phyloP scores from a whole-genome alignment of 2,797 vertebrate genomes.

The Ceryle rudis region DNA sequence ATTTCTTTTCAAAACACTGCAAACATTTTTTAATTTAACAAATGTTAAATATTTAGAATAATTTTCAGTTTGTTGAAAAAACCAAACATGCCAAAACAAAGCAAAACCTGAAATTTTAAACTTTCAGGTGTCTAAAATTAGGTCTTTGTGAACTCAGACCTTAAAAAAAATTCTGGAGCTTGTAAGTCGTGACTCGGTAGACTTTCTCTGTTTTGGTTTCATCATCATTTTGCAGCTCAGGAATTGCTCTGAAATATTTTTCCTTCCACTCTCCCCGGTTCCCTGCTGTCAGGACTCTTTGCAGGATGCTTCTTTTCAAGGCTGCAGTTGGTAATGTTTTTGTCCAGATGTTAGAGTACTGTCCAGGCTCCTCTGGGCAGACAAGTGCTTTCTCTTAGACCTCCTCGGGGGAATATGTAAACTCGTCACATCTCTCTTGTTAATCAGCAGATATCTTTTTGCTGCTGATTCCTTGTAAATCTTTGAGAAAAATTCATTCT shows the following conservation, averaged over 20 bases:
- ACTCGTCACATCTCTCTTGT: background rate
- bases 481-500: background rate
- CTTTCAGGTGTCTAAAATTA: background rate
- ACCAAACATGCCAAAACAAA: background rate
- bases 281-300: background rate
- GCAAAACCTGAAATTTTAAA: background rate
- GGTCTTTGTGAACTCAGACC: background rate
- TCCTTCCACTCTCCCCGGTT: background rate
- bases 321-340: background rate
- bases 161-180: background rate
- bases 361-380: background rate
- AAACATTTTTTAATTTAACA: background rate
- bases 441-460: background rate
- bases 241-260: background rate
- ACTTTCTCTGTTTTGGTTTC: background rate
- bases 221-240: background rate
- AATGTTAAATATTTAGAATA: background rate
- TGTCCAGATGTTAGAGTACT: background rate
- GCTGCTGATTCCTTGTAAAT: background rate
- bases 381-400: background rate
- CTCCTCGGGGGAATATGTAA: accelerated
- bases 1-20: background rate
- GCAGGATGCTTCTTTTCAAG: background rate
- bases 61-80: background rate
- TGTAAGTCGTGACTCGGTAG: background rate